phyloP scores from a whole-genome alignment of 2,113 vertebrate species.

The Oreochromis aureus region DNA sequence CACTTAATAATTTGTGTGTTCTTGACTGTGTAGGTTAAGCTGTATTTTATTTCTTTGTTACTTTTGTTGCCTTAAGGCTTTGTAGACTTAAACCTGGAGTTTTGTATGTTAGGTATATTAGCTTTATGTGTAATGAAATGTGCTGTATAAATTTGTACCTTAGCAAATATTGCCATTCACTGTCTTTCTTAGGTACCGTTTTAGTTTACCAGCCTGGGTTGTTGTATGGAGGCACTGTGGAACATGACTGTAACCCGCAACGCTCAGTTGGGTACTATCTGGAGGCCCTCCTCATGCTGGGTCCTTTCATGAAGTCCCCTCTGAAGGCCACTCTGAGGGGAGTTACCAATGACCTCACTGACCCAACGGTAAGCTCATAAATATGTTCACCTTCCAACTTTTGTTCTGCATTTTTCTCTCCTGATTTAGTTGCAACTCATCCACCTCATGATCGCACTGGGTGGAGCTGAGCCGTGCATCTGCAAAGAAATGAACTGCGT shows the following conservation, averaged over 20 bases:
- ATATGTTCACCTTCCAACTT: not conserved
- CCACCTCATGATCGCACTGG: not conserved
- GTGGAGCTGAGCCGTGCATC: not conserved
- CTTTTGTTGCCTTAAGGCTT: not conserved
- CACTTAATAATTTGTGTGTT: not conserved
- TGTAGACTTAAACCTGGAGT: not conserved
- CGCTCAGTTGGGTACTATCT: conserved; percentile 91
- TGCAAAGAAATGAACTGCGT: not conserved
- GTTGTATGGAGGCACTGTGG: conserved; percentile 81
- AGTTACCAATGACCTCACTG: conserved; percentile 86
- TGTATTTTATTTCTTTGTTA: not conserved
- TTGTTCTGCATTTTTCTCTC: not conserved
- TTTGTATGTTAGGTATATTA: not conserved
- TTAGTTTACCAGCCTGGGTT: conserved; percentile 92
- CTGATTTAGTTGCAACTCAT: not conserved
- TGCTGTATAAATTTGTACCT: not conserved
- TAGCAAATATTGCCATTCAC: not conserved
- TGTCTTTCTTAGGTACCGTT: conserved; percentile 76
- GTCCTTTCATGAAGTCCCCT: conserved; percentile 90
- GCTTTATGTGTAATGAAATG: not conserved
- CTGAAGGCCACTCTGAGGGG: conserved; percentile 84
- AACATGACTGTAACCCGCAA: conserved; percentile 86
- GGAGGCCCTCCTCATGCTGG: conserved; percentile 88
- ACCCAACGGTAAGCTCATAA: conserved; percentile 83
- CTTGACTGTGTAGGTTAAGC: not conserved